These are phyloP conservation scores for Hozukius guyotensis DNA, from an alignment of 2,797 vertebrate species.

Conservation along the genomic window DNA sequence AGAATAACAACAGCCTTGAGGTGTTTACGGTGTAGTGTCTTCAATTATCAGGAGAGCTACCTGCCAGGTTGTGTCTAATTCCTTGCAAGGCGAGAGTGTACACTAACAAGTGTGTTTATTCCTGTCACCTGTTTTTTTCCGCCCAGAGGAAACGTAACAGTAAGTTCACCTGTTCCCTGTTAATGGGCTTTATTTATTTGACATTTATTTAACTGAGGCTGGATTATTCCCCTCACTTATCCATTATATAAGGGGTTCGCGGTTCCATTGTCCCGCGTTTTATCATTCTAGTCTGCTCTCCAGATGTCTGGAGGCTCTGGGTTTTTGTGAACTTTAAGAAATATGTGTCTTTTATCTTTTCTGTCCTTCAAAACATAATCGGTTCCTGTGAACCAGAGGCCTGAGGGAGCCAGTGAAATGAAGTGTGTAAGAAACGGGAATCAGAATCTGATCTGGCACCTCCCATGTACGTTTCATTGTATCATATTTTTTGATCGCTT, in stretches of 20 bases:
- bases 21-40: slow-evolving; percentile 76
- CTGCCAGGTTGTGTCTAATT: slow-evolving; percentile 78
- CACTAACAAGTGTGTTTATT: slow-evolving; percentile 80
- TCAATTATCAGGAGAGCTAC: slow-evolving; percentile 80
- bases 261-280: slow-evolving; percentile 26
- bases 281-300: neutral
- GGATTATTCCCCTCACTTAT: slow-evolving; percentile 15
- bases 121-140: slow-evolving; percentile 68
- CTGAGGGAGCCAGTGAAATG: neutral
- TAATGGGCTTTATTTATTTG: slow-evolving; percentile 65
- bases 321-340: slow-evolving; percentile 40
- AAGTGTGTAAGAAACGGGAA: neutral
- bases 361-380: slow-evolving; percentile 27
- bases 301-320: slow-evolving; percentile 5
- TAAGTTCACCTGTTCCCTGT: slow-evolving; percentile 53
- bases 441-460: slow-evolving; percentile 5
- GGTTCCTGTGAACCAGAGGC: slow-evolving; percentile 6
- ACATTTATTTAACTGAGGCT: slow-evolving; percentile 49
- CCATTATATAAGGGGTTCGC: neutral
- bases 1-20: slow-evolving; percentile 80
- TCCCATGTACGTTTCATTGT: slow-evolving; percentile 7
- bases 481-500: neutral
- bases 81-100: slow-evolving; percentile 75
- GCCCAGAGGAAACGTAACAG: slow-evolving; percentile 58
- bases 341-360: slow-evolving; percentile 7